Conservation (phyloP, 2,888 invertebrate genomes). For the Plagodis pulveraria region DNA sequence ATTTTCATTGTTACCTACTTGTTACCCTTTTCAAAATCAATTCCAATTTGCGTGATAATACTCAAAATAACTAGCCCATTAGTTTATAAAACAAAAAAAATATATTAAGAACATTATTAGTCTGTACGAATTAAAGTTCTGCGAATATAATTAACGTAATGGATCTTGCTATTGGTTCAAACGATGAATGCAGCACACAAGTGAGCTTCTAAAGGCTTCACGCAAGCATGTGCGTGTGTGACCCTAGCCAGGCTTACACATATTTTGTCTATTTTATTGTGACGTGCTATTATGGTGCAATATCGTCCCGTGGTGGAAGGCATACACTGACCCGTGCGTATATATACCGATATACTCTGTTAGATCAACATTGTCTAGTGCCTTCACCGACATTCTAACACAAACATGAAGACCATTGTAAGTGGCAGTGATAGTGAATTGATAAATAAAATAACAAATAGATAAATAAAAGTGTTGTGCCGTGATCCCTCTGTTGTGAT, state of each 20-base stretch:
- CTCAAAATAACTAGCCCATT: too few species aligned
- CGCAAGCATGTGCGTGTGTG: conserved; percentile 53
- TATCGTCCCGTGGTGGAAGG: conserved; percentile 74
- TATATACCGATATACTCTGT: conserved; percentile 77
- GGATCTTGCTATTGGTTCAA: conserved; percentile 2
- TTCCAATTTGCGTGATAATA: too few species aligned
- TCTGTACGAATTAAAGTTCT: too few species aligned
- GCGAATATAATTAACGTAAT: too few species aligned
- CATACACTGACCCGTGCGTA: conserved; percentile 66
- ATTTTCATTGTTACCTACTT: too few species aligned
- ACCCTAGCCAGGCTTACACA: conserved; percentile 54
- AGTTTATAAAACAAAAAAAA: too few species aligned
- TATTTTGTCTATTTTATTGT: conserved; percentile 73
- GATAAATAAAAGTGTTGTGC: conserved; percentile 35
- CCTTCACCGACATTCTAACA: conserved; percentile 70
- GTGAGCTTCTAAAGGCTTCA: conserved; percentile 51
- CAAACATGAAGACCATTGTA: conserved; percentile 80
- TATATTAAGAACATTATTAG: too few species aligned
- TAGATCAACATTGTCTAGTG: conserved; percentile 79
- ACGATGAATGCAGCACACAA: conserved; percentile 4
- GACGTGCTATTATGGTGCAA: conserved; percentile 74
- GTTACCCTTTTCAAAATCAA: too few species aligned
- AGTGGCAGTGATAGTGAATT: conserved; percentile 69
- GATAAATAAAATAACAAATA: conserved; percentile 40
- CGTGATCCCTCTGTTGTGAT: conserved; percentile 33